Base-by-base conservation (phyloP, 2,888 invertebrate genomes). In the Leucoma salicis region DNA sequence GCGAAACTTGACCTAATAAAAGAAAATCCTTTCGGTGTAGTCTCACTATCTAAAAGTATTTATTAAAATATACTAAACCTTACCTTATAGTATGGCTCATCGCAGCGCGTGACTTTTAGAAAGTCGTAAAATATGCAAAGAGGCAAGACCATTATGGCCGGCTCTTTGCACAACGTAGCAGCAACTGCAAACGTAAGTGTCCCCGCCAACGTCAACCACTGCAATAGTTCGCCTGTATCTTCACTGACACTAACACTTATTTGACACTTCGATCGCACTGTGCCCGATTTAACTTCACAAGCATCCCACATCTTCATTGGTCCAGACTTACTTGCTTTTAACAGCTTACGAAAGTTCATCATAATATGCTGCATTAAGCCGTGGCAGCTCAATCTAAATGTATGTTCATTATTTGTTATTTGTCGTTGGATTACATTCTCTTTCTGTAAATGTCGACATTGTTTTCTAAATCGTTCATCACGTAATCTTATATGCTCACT, bases 91-190 rank as follows among this genome's bases (percentile, higher is more conserved):
- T 83, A 82, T 48, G 77, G 72, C 74, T 86, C 82, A 66, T 83
- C 86, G 53, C 84, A 84, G 46, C 85, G 88, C 62, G 77, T 75
- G 58, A 91, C 91, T 64, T 90, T 92, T 61, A 94, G 85, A 71
- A 96, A 90, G 85, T 99, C 98, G 89, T 96, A 98, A 53, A 96
- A 90, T 63, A 95, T 95, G 87, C 98, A 98, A 52, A 98, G 93
- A 42, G 95, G 94, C 66, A 99, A 89, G 49, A 97, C 97, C 57
- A 97, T 97, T 70, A 98, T 93, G 39, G 98, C 98, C 37, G 97
- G 97, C 87, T 99, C 99, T 89, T 98, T 99, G 89, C 97, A 96
- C 61, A 99, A 91, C 87, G 98, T 95, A 53, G 97, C 96, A 32
- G 95, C 94, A 31, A 94, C 89, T 25, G 96, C 94, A 53, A 95